Base-by-base conservation (phyloP, 2,888 invertebrate genomes). In the Rhogogaster chlorosoma region DNA sequence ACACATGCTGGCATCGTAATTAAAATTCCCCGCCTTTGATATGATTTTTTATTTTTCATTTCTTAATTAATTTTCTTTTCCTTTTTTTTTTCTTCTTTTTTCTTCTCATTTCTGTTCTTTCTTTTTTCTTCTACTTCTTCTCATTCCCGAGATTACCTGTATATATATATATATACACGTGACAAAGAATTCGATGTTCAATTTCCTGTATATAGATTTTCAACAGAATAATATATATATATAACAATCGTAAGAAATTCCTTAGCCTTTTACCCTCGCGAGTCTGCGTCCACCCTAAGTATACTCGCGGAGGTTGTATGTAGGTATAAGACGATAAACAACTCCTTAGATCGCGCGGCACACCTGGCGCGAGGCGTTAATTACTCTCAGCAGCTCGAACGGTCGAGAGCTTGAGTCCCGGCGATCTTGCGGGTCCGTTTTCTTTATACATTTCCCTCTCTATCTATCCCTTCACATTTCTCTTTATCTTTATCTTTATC, bases 381-480 rank as follows among this genome's bases (percentile, higher is more conserved):
- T 92, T 92, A 92, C 90, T 91, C 89, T 94, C 93, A 92, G 93
- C 94, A n/a, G 42, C 38, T 80, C 80, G 49, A 42, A 15, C 45
- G 15, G 45, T 45, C 45, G 36, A 29, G 38, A 29, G 38, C 67
- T 64, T 57, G 57, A 45, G 61, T 22, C 36, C 45, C 53, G 4
- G 61, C 61, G 61, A 61, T 61, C 61, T 22, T 26, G 26, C 26
- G 5, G 26, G 67, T 75, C 67, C 83, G 57, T 84, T 84, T 84
- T 84, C 78, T 64, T 84, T 84, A 86, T 6, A 67, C 83, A 84
- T 84, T 71, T 85, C 85, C 84, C 78, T 75, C 83, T 86, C 82
- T 88, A 88, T 87, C 94, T 94, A 94, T 94, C 94, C 94, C 94
- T 94, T 94, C 94, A 94, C 94, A 94, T 94, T 94, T 94, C 49